Evolutionary conservation across 2,888 invertebrate species (phyloP).

Genomic region (Oscheius sp.): DNA sequence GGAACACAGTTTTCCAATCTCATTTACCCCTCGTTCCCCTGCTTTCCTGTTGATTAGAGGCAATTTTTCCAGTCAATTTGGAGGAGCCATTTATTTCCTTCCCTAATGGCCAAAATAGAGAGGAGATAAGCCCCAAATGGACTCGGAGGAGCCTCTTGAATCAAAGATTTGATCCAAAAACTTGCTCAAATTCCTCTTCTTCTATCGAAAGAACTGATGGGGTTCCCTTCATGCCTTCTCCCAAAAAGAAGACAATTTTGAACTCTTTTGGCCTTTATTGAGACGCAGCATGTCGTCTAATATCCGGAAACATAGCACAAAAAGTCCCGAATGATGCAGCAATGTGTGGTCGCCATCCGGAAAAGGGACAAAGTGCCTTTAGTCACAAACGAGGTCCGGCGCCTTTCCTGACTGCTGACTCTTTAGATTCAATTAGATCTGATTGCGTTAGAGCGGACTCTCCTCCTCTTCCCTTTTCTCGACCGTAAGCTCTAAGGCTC

Average conservation of each 20-base stretch:
- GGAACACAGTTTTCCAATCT: neutral
- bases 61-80: too few relatives aligned
- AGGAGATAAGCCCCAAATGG: too few relatives aligned
- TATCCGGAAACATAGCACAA: too few relatives aligned
- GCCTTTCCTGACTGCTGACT: conserved; percentile 19
- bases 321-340: too few relatives aligned
- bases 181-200: neutral
- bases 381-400: conserved; percentile 26
- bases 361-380: conserved; percentile 4
- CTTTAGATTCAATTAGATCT: conserved; percentile 29
- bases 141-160: neutral
- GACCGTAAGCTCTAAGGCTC: too few relatives aligned
- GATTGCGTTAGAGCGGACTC: conserved; percentile 20
- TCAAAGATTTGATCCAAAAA: neutral
- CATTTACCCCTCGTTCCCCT: neutral
- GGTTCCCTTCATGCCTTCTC: neutral
- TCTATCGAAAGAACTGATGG: neutral
- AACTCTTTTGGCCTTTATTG: too few relatives aligned
- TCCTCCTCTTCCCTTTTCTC: neutral
- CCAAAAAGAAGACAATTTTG: too few relatives aligned
- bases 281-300: too few relatives aligned
- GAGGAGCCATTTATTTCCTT: neutral
- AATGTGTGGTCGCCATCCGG: conserved; percentile 13
- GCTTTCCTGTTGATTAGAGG: neutral
- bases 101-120: too few relatives aligned